These are phyloP conservation scores for Ochotona princeps DNA, from an alignment of 2,113 vertebrate species.

Conservation along the genomic window DNA sequence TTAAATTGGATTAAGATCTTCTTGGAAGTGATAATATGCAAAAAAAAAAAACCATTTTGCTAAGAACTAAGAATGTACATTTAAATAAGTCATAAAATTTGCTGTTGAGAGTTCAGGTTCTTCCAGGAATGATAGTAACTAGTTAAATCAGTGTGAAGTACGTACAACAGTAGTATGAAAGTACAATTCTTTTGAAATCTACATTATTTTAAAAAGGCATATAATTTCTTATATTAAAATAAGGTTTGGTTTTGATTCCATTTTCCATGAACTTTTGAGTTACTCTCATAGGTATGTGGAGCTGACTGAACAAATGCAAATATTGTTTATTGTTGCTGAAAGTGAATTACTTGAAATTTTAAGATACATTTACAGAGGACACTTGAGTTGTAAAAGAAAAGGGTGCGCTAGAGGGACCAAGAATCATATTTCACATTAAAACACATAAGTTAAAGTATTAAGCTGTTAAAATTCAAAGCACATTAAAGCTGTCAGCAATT, in stretches of 20 bases:
- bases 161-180: background rate
- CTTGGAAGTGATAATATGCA: background rate
- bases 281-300: background rate
- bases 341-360: background rate
- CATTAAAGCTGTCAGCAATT: background rate
- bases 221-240: no score
- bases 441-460: background rate
- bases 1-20: background rate
- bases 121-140: background rate
- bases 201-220: no score
- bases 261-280: no score
- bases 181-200: no score
- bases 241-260: no score
- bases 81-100: background rate
- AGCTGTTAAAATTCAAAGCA: background rate
- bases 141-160: background rate
- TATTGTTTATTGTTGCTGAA: background rate
- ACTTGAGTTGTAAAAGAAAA: background rate
- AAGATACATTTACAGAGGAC: background rate
- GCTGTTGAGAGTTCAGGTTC: background rate
- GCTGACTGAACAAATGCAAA: background rate
- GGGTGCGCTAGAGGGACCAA: background rate
- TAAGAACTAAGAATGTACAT: background rate
- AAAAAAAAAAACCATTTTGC: background rate
- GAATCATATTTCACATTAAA: background rate